A percentile compares a stretch with the other conserved stretches of the same genome.
These are phyloP conservation scores for Meandrina meandrites DNA, from an alignment of 92 coral and sea anemone species.

Conservation along the genomic window DNA sequence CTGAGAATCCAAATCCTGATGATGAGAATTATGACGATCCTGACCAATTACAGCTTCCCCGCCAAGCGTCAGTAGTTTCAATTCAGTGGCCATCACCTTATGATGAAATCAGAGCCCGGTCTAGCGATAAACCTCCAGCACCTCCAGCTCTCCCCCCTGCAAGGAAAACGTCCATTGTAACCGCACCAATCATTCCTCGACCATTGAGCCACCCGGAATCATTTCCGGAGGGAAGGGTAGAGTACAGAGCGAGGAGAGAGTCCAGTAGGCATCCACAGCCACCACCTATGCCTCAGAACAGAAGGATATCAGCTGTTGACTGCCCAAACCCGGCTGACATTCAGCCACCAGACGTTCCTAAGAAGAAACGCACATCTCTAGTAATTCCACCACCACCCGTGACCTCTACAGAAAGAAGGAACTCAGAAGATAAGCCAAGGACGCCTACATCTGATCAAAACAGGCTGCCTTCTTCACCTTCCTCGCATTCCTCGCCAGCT, in stretches of 20 bases:
- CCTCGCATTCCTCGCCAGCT: not conserved
- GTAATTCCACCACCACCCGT: not conserved
- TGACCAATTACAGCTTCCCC: not conserved
- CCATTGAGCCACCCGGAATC: not conserved
- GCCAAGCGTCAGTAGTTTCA: not conserved
- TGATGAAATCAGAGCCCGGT: not conserved
- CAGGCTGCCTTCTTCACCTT: not conserved
- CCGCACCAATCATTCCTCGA: not conserved
- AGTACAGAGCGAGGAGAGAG: not conserved
- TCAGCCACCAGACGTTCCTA: not conserved
- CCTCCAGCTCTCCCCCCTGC: not conserved
- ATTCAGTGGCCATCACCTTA: slow-evolving; percentile 20
- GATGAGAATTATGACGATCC: not conserved
- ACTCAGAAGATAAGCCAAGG: not conserved
- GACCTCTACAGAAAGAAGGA: not conserved
- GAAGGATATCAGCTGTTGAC: not conserved
- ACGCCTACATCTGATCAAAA: not conserved
- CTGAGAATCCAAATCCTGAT: not conserved
- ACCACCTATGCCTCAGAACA: not conserved
- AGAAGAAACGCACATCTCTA: not conserved
- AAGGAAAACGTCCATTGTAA: not conserved
- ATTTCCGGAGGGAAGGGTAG: not conserved
- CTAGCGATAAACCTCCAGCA: not conserved
- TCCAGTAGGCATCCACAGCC: not conserved
- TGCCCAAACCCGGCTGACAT: not conserved